Percentiles rank a stretch among this genome's conserved stretches.
Conservation (phyloP, 1,140 invertebrate species). For the Episyrphus balteatus region DNA sequence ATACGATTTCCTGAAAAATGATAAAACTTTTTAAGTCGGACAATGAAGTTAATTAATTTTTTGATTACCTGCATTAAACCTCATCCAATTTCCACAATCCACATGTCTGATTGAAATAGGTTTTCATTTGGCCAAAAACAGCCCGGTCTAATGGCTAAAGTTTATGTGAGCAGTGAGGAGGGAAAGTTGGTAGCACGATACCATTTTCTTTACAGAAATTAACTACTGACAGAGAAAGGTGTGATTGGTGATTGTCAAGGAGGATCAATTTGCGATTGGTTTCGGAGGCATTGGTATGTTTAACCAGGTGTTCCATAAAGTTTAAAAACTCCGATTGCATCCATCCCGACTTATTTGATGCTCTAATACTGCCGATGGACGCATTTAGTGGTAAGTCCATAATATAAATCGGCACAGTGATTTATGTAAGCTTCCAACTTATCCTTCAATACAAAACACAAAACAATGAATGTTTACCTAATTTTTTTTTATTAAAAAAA, state of each 20-base stretch:
- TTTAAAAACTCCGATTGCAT: constrained; percentile 26
- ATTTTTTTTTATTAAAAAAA: no score
- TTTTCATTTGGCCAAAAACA: constrained; percentile 38
- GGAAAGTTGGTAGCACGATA: constrained; percentile 36
- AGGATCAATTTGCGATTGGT: constrained; percentile 25
- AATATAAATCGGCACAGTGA: no score
- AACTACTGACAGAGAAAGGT: constrained; percentile 29
- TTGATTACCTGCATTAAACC: constrained; percentile 29
- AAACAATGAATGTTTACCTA: no score
- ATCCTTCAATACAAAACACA: no score
- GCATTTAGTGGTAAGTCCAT: no score
- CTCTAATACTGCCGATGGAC: constrained; percentile 23
- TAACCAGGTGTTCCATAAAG: constrained; percentile 34
- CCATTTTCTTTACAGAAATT: constrained; percentile 24
- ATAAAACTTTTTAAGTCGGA: background rate
- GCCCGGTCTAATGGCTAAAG: constrained; percentile 40
- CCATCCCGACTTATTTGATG: constrained; percentile 23
- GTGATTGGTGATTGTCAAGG: constrained; percentile 34
- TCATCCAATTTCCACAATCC: constrained; percentile 33
- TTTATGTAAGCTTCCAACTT: no score
- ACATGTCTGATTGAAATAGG: constrained; percentile 18
- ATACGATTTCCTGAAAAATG: no score
- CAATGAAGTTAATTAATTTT: background rate
- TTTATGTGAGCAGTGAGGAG: constrained; percentile 38
- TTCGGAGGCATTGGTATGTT: constrained; percentile 15